Evolutionary conservation across 2,888 invertebrate genomes (phyloP).

Genomic region (Thymelicus sylvestris): DNA sequence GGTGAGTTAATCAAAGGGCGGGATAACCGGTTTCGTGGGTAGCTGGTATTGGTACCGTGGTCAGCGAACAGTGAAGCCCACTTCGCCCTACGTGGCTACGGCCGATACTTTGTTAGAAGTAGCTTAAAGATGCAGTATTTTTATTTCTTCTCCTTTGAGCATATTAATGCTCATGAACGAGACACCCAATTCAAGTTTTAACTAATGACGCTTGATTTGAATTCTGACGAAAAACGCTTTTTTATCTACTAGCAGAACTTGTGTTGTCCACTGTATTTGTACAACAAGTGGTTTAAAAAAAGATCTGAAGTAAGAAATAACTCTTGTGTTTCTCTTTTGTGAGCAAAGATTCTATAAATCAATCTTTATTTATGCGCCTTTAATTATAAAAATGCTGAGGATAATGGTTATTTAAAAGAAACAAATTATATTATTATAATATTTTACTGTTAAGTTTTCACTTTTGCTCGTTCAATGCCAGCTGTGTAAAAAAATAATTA

Average conservation of each 20-base stretch:
- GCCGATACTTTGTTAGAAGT: slow-evolving; percentile 38
- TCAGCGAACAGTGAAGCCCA: slow-evolving; percentile 65
- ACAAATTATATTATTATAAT: too few species aligned
- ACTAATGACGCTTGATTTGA: slow-evolving; percentile 24
- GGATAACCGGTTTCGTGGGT: slow-evolving; percentile 71
- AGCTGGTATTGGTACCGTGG: slow-evolving; percentile 52
- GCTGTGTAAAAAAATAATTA: too few species aligned
- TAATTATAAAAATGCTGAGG: too few species aligned
- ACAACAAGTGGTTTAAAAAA: slow-evolving; percentile 32
- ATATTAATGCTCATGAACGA: slow-evolving; percentile 36
- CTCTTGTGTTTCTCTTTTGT: background rate
- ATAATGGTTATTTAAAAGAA: too few species aligned
- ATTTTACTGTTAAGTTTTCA: too few species aligned
- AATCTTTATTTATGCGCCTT: background rate
- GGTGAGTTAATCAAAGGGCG: slow-evolving; percentile 86
- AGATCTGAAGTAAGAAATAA: background rate
- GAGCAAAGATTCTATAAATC: background rate
- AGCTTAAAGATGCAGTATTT: slow-evolving; percentile 20
- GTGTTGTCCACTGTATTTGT: slow-evolving; percentile 7
- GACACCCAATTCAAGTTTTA: slow-evolving; percentile 37
- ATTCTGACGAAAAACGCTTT: background rate
- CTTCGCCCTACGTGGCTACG: slow-evolving; percentile 49
- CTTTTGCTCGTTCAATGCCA: too few species aligned
- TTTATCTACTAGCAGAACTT: background rate
- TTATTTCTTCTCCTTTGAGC: slow-evolving; percentile 1